Conservation (phyloP, 1,140 invertebrate species). For the Aleiodes sp. region DNA sequence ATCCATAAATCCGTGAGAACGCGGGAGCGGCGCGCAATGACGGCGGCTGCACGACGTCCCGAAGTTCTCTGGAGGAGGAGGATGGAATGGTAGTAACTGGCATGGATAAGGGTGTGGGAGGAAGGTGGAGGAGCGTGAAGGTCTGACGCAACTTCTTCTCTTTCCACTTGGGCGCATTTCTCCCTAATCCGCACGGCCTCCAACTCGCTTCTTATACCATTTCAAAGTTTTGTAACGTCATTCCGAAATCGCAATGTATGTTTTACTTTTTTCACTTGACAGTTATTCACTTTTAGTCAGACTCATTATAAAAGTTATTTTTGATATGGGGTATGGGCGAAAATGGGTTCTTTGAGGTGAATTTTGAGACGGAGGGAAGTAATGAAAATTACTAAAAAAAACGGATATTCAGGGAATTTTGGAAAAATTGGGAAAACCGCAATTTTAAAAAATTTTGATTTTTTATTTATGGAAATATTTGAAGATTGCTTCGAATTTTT, state of each 20-base stretch:
- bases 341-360: too few species aligned
- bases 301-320: too few species aligned
- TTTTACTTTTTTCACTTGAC: too few species aligned
- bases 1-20: conserved; percentile 50
- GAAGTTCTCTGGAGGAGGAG: not conserved
- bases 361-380: too few species aligned
- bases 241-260: not conserved
- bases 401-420: too few species aligned
- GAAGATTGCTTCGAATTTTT: too few species aligned
- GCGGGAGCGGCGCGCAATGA: conserved; percentile 37
- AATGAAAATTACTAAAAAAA: too few species aligned
- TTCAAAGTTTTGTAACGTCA: not conserved
- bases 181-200: conserved; percentile 1
- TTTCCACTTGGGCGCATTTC: conserved; percentile 35
- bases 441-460: too few species aligned
- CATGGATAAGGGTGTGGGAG: not conserved
- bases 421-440: too few species aligned
- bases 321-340: too few species aligned
- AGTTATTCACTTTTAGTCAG: too few species aligned
- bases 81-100: not conserved
- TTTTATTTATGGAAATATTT: too few species aligned
- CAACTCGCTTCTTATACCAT: conserved; percentile 1
- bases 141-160: conserved; percentile 32
- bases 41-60: conserved; percentile 26
- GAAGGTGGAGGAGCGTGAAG: not conserved